phyloP scores from a whole-genome alignment of 2,113 vertebrate species.

The Orycteropus afer region DNA sequence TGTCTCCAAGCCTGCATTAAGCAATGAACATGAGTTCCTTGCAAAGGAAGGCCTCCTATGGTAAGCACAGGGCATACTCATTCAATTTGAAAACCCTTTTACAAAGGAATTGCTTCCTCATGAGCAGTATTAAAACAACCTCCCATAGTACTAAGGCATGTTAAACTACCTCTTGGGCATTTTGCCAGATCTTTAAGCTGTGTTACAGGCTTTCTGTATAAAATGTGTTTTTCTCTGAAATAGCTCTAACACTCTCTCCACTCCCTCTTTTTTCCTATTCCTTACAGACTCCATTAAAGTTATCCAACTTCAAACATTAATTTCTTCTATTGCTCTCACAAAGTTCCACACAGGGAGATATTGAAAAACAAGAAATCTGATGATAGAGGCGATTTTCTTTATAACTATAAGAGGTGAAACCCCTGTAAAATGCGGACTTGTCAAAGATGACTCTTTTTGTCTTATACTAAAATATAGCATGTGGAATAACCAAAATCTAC shows the following conservation, averaged over 20 bases:
- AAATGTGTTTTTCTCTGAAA: conserved; percentile 57
- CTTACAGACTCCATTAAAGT: conserved; percentile 25
- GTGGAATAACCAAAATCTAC: background rate
- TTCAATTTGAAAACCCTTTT: conserved; percentile 67
- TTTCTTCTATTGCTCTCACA: conserved; percentile 63
- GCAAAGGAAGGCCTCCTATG: conserved; percentile 50
- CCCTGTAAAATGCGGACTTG: background rate
- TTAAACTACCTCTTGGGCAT: conserved; percentile 55
- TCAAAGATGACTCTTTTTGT: conserved; percentile 6
- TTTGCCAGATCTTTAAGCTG: conserved; percentile 56
- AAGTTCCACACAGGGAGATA: conserved; percentile 40
- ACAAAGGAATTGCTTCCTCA: conserved; percentile 54
- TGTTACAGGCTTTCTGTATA: conserved; percentile 26
- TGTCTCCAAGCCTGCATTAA: conserved; percentile 29
- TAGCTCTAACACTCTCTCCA: background rate
- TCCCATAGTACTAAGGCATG: conserved; percentile 45
- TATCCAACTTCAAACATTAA: conserved; percentile 47
- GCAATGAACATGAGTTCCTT: conserved; percentile 46
- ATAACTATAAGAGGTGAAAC: conserved; percentile 15
- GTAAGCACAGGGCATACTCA: conserved; percentile 31
- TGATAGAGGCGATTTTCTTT: conserved; percentile 12
- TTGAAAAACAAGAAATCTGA: conserved; percentile 33
- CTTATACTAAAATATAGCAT: conserved; percentile 38
- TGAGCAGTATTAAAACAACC: conserved; percentile 57
- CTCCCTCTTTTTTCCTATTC: background rate